Base-by-base conservation (phyloP, 1,140 invertebrate genomes). In the Leptestheria dahalacensis region DNA sequence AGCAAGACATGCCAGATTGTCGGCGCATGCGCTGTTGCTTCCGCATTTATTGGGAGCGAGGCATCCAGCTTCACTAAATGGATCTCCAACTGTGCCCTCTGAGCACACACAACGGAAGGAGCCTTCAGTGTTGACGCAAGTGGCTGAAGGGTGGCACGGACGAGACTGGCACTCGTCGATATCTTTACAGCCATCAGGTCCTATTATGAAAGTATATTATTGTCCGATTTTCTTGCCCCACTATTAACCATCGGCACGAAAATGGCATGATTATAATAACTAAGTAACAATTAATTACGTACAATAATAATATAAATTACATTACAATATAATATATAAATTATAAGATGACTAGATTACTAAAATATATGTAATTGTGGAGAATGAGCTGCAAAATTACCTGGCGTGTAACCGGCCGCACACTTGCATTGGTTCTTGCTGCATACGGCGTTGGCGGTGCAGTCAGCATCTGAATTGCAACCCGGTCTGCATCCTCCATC, bases 91-190 rank as follows among this genome's bases (percentile, higher is more conserved):
- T 1, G 80, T 83, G 41, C 83, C 84, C 61, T 77, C 74, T 3
- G 84, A 80, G 69, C 90, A 93, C 0, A 76, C 67, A 66, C 90
- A 93, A 51, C 80, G 78, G 69, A 81, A 93, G 9, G 85, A 87
- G 1, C 89, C 89, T 2, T 80, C 78, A 1, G 79, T 73, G 73
- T 94, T 92, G 52, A 82, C 71, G 67, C 90, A 94, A 20, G 79
- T 73, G 10, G 87, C 87, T 29, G 79, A 80, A 12, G 78, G 74
- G 68, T 91, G 88, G 67, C 90, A 94, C 0, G 87, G 86, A 62
- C 79, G 74, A 10, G 65, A 62, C 48, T 65, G 28, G 55, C 72
- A 73, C 60, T 73, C 72, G 57, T 73, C 65, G 12, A 69, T 65
- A 57, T 84, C 79, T 41, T 81, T 73, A 68, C 89, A 92, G 71